phyloP scores from a whole-genome alignment of 2,797 vertebrate genomes.

The Salmo trutta region DNA sequence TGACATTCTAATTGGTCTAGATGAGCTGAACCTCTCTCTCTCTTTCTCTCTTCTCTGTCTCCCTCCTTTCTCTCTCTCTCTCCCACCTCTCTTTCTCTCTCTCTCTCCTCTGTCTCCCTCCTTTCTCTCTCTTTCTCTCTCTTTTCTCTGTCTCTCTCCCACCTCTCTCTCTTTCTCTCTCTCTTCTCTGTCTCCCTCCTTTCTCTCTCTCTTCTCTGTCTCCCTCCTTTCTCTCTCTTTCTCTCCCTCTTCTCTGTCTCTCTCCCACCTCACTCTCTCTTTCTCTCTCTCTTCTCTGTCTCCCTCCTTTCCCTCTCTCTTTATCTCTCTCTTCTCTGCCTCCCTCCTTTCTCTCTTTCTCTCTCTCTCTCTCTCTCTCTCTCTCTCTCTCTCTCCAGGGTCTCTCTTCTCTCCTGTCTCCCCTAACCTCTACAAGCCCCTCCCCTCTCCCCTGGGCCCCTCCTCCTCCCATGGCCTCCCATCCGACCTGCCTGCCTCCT shows the following conservation, averaged over 20 bases:
- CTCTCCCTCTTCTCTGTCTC: slow-evolving; percentile 30
- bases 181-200: background rate
- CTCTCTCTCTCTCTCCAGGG: slow-evolving; percentile 44
- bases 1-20: background rate
- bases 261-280: background rate
- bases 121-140: slow-evolving; percentile 9
- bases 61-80: background rate
- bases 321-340: background rate
- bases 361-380: background rate
- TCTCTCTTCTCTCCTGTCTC: slow-evolving; percentile 61
- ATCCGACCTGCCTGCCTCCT: slow-evolving; percentile 56
- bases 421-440: slow-evolving; percentile 67
- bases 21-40: background rate
- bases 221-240: slow-evolving; percentile 15
- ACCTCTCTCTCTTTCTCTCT: background rate
- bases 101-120: slow-evolving; percentile 27
- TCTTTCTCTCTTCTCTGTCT: background rate
- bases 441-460: slow-evolving; percentile 48
- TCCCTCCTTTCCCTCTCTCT: background rate
- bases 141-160: slow-evolving; percentile 24
- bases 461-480: slow-evolving; percentile 36
- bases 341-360: background rate
- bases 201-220: background rate
- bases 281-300: background rate
- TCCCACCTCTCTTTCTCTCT: background rate